Conservation (phyloP, 2,888 invertebrate species). For the Napeogenes inachia region DNA sequence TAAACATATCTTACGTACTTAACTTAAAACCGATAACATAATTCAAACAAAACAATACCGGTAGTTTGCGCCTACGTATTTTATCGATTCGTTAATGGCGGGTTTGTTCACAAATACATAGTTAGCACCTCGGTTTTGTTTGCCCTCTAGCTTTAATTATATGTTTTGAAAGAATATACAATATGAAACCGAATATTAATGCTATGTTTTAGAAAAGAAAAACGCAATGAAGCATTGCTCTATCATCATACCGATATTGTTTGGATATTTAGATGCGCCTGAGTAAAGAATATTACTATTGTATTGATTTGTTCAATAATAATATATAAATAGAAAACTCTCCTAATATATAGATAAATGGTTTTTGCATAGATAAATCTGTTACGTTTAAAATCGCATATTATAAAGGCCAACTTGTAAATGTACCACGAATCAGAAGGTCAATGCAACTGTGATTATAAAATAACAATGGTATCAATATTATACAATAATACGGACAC, state of each 20-base stretch:
- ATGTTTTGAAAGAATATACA: neutral
- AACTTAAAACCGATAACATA: constrained; percentile 6
- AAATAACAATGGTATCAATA: constrained; percentile 14
- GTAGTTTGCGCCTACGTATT: constrained; percentile 18
- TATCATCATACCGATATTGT: no score
- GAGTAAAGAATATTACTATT: no score
- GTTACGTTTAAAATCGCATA: neutral
- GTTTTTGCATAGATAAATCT: neutral
- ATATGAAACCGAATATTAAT: neutral
- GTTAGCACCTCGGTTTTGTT: constrained; percentile 56
- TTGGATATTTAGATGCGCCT: no score
- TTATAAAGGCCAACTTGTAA: constrained; percentile 18
- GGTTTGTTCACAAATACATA: constrained; percentile 41
- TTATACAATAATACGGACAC: no score
- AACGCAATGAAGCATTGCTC: no score
- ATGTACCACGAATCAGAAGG: constrained; percentile 30
- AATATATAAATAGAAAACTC: no score
- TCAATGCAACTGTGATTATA: constrained; percentile 31
- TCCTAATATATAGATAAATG: no score
- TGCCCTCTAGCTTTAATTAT: constrained; percentile 18
- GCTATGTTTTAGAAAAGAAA: neutral
- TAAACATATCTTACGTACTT: neutral
- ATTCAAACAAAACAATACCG: constrained; percentile 14
- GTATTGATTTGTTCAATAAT: no score
- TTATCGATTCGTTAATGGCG: constrained; percentile 17